phyloP scores from a whole-genome alignment of 1,140 invertebrate genomes.

The Glossosoma conforme region DNA sequence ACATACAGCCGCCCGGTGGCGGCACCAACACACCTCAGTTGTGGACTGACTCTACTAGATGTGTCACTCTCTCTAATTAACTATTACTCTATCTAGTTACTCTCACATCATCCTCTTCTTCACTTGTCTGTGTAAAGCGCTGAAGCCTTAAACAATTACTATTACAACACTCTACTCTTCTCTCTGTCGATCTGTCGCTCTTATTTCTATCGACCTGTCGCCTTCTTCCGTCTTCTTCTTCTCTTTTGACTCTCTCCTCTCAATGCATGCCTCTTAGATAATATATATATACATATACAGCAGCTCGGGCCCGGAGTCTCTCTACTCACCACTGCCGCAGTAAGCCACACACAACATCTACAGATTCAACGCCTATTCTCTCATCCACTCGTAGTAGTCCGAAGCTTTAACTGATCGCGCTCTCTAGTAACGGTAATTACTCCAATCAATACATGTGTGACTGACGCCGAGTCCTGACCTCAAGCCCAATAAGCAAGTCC shows the following conservation, averaged over 20 bases:
- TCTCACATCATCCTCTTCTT: conserved; percentile 21
- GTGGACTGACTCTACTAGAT: conserved; percentile 29
- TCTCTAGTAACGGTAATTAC: conserved; percentile 32
- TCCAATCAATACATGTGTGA: conserved; percentile 55
- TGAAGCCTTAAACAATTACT: neutral
- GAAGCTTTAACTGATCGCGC: conserved; percentile 23
- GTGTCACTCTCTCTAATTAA: conserved; percentile 19
- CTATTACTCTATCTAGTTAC: conserved; percentile 22
- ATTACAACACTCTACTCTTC: neutral
- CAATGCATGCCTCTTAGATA: conserved; percentile 26
- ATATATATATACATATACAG: conserved; percentile 19
- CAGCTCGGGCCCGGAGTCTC: too few species aligned
- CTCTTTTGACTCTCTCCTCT: conserved; percentile 24
- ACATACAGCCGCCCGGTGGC: conserved; percentile 8
- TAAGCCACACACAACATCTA: conserved; percentile 26
- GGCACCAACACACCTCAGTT: conserved; percentile 23
- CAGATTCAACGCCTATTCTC: conserved; percentile 15
- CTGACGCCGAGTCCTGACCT: conserved; percentile 38
- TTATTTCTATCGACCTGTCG: conserved; percentile 31
- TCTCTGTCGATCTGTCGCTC: conserved; percentile 41
- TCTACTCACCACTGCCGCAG: conserved; percentile 33
- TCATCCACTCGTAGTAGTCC: conserved; percentile 28
- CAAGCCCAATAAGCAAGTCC: neutral
- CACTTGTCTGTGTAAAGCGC: conserved; percentile 17
- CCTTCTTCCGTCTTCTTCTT: conserved; percentile 26